These are phyloP conservation scores for Cyrtorhinus lividipennis DNA, from an alignment of 1,140 invertebrate genomes.

Conservation along the genomic window DNA sequence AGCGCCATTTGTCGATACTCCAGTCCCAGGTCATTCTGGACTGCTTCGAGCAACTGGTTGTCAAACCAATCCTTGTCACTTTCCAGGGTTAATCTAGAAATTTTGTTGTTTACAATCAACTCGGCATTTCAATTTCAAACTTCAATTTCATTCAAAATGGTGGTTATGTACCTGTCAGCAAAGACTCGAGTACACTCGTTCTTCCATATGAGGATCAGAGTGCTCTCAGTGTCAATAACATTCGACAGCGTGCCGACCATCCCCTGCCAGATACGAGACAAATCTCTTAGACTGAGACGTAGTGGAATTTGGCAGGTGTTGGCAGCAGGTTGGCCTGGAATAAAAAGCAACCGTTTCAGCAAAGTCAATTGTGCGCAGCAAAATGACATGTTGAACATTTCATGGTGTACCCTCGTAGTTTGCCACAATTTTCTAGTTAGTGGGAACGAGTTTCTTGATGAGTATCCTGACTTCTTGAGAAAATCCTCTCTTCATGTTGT, in stretches of 20 bases:
- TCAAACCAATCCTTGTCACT: slow-evolving; percentile 70
- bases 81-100: slow-evolving; percentile 69
- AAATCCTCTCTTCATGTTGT: slow-evolving; percentile 74
- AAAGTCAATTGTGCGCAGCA: too few species aligned
- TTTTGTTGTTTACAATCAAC: too few species aligned
- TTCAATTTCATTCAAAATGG: too few species aligned
- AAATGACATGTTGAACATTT: too few species aligned
- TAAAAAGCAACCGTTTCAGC: too few species aligned
- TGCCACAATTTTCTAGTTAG: slow-evolving; percentile 81
- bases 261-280: slow-evolving; percentile 92
- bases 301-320: slow-evolving; percentile 94
- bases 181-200: slow-evolving; percentile 87
- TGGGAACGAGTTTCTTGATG: slow-evolving; percentile 71
- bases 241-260: slow-evolving; percentile 83
- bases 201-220: slow-evolving; percentile 82
- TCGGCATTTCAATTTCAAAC: too few species aligned
- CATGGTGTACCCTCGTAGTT: slow-evolving; percentile 56
- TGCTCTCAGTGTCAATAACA: slow-evolving; percentile 64
- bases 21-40: slow-evolving; percentile 49
- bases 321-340: slow-evolving; percentile 56
- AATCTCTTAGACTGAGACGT: slow-evolving; percentile 84
- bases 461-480: slow-evolving; percentile 61
- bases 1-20: slow-evolving; percentile 52
- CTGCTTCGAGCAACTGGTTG: slow-evolving; percentile 43
- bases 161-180: slow-evolving; percentile 48